Base-by-base conservation (phyloP, 2,888 invertebrate species). In the Agrilus biguttatus region DNA sequence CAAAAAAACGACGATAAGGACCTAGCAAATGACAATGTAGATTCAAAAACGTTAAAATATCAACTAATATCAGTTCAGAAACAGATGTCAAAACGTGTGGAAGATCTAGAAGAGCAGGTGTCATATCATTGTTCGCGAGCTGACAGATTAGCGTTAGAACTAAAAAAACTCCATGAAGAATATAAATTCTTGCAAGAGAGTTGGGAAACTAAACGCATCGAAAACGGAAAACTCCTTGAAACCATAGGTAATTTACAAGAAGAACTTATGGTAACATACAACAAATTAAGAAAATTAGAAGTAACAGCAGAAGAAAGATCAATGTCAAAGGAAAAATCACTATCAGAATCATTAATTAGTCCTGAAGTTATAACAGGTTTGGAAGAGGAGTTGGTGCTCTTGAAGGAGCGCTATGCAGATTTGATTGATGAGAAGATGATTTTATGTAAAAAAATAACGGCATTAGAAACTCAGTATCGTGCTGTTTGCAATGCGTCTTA, bases 381-480 rank as follows among this genome's bases (percentile, higher is more conserved):
- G 19, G 80, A 82, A 59, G 82, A 83, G 60, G 83, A 86, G 63
- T 66, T 86, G 53, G 77, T 80, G 44, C 69, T 77, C 39, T 72
- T 85, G 48, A 84, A 83, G 59, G 80, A 83, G 61, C 73, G 78
- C 52, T 85, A 79, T 70, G 78, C 78, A 45, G 72, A 73, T 52
- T 77, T 74, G 45, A 68, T 71, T 53, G 74, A 72, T 21, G 81
- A 82, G 55, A 75, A 77, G 53, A 68, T 74, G 44, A 69, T 72
- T 42, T 66, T 83, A 36, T 69, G 73, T 36, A 69, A 73, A 48
- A 76, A 80, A 59, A 70, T 84, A 53, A 66, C 72, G 36, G 61
- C 62, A 45, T 62, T 82, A 55, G 75, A 74, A 54, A 67, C 69
- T 54, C 77, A 80, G 56, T 73, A 74, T 56, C 69, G 75, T 47